Evolutionary conservation across 2,888 invertebrate species (phyloP), one percentile per base, ranked within the genome.

Genomic region (Drosophila cyrtoloma): DNA sequence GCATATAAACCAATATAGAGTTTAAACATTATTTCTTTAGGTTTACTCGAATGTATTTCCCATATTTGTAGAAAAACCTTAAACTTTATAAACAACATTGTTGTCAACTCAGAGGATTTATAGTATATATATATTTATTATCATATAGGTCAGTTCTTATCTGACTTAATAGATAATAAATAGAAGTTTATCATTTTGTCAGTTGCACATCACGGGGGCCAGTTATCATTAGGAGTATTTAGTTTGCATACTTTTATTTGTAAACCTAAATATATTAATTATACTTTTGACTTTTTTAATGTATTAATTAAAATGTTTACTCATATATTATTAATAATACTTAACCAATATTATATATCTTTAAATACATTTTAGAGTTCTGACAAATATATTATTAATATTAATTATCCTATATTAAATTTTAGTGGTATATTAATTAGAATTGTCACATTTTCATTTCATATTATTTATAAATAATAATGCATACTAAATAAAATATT

Each of bases 61-160:
- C 16, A 16, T 16, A 35, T 33, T 35, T 16, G 26, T 56, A 28
- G 19, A 39, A 39, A 47, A 19, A 22, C 14, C 7, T 30, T 6
- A 4, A 6, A n/a, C 9, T 66, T 22, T 10, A 10, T 35, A n/a
- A 32, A 26, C 9, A 30, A 7, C 14, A 30, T n/a, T 47, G 7
- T 32, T 47, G 12, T 32, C 14, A 7, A 26, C 6, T 39, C 19
- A 16, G 26, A 47, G 16, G 4, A 47, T 47, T 26, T 26, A 9
- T 26, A 22, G 14, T 22, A 47, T 35, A 19, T 47, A 47, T 19
- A 19, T 56, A 37, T 7, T n/a, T 44, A 58, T 14, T 42, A 55
- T 61, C 39, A 75, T 75, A 19, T 77, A 72, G 89, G 78, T 86
- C 75, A 89, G 65, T 75, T 73, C 42, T 64, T 77, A 73, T 80